Evolutionary conservation across 1,140 invertebrate genomes (phyloP).

Genomic region (Leptestheria dahalacensis): DNA sequence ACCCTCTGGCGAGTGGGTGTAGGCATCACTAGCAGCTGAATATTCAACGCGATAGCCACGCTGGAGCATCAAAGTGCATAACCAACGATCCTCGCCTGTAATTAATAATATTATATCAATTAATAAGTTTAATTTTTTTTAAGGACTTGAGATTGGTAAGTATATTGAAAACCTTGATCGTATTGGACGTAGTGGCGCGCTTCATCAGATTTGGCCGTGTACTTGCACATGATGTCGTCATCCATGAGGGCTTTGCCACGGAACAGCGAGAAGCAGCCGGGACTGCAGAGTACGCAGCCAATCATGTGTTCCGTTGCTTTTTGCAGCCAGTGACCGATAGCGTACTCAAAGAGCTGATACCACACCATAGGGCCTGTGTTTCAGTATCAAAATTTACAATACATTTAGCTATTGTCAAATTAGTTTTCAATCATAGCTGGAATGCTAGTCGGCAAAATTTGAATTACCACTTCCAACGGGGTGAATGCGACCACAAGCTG

Average conservation of each 20-base stretch:
- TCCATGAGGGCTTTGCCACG: constrained; percentile 42
- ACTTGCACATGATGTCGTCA: constrained; percentile 41
- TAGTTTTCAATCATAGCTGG: no score
- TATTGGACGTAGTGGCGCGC: constrained; percentile 43
- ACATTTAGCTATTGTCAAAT: background rate
- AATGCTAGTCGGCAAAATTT: no score
- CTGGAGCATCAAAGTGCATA: constrained; percentile 45
- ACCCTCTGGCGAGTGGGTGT: constrained; percentile 45
- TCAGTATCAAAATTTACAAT: background rate
- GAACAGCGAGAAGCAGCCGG: constrained; percentile 44
- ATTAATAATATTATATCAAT: constrained; percentile 10
- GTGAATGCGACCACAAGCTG: constrained; percentile 40
- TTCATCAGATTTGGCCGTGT: constrained; percentile 37
- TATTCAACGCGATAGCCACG: constrained; percentile 48
- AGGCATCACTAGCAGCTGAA: constrained; percentile 45
- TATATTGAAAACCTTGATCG: constrained; percentile 36
- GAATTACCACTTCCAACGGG: no score
- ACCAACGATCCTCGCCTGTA: constrained; percentile 45
- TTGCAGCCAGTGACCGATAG: constrained; percentile 49
- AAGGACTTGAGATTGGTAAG: background rate
- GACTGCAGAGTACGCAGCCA: constrained; percentile 46
- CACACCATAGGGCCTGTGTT: constrained; percentile 37
- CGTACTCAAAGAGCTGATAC: constrained; percentile 53
- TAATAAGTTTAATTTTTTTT: background rate
- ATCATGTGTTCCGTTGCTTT: constrained; percentile 50